Percentiles rank a stretch among this genome's conserved stretches.
Conservation (phyloP, 2,888 invertebrate genomes). For the Catocala nupta region DNA sequence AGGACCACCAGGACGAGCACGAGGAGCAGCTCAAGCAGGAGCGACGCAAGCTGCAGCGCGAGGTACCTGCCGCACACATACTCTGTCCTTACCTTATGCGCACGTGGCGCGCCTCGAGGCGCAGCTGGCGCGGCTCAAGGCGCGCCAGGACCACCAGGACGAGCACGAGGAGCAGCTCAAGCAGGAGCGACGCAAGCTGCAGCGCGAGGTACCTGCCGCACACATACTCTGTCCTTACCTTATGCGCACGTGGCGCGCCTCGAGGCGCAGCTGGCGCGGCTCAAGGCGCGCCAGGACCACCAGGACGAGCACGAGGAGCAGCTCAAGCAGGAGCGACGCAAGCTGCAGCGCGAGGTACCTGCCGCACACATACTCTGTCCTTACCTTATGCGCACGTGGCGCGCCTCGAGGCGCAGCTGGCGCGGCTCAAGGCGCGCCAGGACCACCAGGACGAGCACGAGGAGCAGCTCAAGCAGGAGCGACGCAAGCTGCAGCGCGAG, state of each 20-base stretch:
- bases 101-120: conserved; percentile 97
- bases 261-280: conserved; percentile 89
- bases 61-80: conserved; percentile 80
- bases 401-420: too few relatives aligned
- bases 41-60: conserved; percentile 96
- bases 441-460: neutral
- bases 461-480: conserved; percentile 64
- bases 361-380: too few relatives aligned
- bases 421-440: conserved; percentile 97
- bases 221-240: conserved; percentile 86
- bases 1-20: conserved; percentile 97
- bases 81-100: conserved; percentile 79
- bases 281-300: neutral
- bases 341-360: too few relatives aligned
- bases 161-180: conserved; percentile 98
- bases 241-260: conserved; percentile 92
- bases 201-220: conserved; percentile 92
- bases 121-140: conserved; percentile 97
- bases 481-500: conserved; percentile 67
- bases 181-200: conserved; percentile 96
- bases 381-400: too few relatives aligned
- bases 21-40: conserved; percentile 98
- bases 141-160: conserved; percentile 97
- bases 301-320: conserved; percentile 59
- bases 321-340: conserved; percentile 95